Conservation (phyloP, 1,140 invertebrate genomes). For the Samia ricini region DNA sequence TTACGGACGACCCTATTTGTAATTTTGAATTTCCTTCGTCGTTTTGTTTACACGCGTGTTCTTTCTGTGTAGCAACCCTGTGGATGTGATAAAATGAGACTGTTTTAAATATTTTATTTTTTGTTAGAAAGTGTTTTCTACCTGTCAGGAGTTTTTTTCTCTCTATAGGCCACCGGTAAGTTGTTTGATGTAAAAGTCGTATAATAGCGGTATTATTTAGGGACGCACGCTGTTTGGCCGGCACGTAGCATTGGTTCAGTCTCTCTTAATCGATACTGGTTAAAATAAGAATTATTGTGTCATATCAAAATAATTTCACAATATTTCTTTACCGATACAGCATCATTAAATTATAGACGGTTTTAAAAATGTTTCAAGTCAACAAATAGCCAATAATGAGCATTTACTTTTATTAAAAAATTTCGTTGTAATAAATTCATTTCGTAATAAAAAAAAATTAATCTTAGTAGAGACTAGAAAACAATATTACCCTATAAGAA, state of each 20-base stretch:
- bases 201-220: constrained; percentile 50
- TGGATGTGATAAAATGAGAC: constrained; percentile 25
- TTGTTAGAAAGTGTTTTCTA: constrained; percentile 48
- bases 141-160: constrained; percentile 43
- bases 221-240: constrained; percentile 28
- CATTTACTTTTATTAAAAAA: too few species aligned
- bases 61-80: constrained; percentile 33
- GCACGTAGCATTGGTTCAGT: not conserved
- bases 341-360: too few species aligned
- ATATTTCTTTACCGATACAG: too few species aligned
- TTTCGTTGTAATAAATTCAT: too few species aligned
- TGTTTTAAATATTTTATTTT: constrained; percentile 28
- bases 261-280: not conserved
- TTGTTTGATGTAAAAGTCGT: constrained; percentile 37
- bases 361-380: too few species aligned
- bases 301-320: too few species aligned
- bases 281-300: not conserved
- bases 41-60: constrained; percentile 22
- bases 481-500: too few species aligned
- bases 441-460: too few species aligned
- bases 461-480: too few species aligned
- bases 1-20: constrained; percentile 15
- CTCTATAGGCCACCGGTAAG: constrained; percentile 43
- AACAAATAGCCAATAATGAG: too few species aligned
- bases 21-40: not conserved